Base-by-base conservation (phyloP, 1,140 invertebrate genomes). In the Brachionus manjavacas region DNA sequence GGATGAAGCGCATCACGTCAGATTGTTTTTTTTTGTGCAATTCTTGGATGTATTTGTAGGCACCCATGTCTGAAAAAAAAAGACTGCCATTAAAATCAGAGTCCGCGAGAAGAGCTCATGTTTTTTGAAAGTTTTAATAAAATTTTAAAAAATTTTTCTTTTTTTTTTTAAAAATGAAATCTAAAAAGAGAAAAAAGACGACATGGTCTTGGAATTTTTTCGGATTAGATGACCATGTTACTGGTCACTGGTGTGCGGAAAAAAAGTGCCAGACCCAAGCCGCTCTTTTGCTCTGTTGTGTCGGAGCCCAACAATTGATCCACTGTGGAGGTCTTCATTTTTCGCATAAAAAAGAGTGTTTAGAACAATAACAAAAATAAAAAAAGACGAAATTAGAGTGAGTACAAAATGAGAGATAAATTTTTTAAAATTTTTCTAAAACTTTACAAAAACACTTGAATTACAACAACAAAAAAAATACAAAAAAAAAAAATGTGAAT, bases 1-100 rank as follows among this genome's bases (percentile, higher is more conserved):
- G 86, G 72, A 91, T 85, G 85, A 90, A 91, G 41, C 89, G 86
- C 87, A 91, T 87, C 16, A 89, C 88, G 87, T 91, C 90, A 83
- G 94, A 96, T 91, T 99, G 97, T 92, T 99, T 99, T 91, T 99
- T 99, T 85, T 97, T 93, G 90, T 97, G 99, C 85, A 99, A 91
- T 89, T 99, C 97, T 90, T 98, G 95, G 92, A 99, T 96, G 91
- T 99, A 99, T 90, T 97, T 96, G 91, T 99, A 99, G 85, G 96
- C 97, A 89, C 97, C 98, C 98, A 99, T 72, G 46, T 66, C 68
- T 72, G 35, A 80, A 25, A 60, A 64, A 64, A 80, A 64, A 31
- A 41, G 11, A 52, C 11, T 3, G 7, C 31, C 31, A 35, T 35
- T 35, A 35, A 6, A 35, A n/a, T n/a, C n/a, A n/a, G n/a, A n/a